These are phyloP conservation scores for Biston betularia DNA, from an alignment of 2,888 invertebrate species.

Conservation along the genomic window DNA sequence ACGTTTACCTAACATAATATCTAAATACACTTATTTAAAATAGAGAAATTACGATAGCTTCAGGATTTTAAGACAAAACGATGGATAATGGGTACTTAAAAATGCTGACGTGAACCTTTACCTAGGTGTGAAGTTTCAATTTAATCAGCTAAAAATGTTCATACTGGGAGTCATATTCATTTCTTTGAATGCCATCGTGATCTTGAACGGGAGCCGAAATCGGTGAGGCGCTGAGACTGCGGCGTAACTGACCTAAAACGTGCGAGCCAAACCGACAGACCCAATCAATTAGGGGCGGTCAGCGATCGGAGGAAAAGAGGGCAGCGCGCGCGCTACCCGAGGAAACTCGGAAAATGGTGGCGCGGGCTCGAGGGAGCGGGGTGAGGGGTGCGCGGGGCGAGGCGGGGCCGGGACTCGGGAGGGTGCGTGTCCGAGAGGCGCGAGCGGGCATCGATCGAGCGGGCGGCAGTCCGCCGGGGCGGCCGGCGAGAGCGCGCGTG, in stretches of 20 bases:
- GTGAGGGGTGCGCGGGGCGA: conserved; percentile 57
- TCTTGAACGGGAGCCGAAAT: conserved; percentile 14
- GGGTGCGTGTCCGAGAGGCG: conserved; percentile 75
- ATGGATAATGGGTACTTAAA: no score
- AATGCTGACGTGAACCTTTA: no score
- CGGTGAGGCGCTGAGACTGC: conserved; percentile 39
- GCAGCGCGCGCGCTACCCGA: conserved; percentile 87
- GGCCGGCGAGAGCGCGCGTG: conserved; percentile 85
- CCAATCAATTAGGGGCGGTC: conserved; percentile 86
- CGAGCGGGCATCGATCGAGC: conserved; percentile 75
- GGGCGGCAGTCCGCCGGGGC: conserved; percentile 82
- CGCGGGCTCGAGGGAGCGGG: conserved; percentile 56
- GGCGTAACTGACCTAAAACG: conserved; percentile 80
- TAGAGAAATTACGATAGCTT: no score
- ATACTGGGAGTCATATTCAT: neutral
- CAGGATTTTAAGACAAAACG: no score
- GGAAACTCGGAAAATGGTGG: conserved; percentile 82
- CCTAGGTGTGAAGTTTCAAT: no score
- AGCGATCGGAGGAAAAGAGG: conserved; percentile 83
- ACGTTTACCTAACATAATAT: no score
- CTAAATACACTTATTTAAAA: no score
- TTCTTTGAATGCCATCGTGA: conserved; percentile 9
- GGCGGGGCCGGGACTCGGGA: conserved; percentile 73
- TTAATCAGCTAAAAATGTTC: neutral
- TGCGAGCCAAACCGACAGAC: conserved; percentile 79